These are phyloP conservation scores for Aleadryas rufinucha DNA, from an alignment of 2,113 vertebrate species.

Conservation along the genomic window DNA sequence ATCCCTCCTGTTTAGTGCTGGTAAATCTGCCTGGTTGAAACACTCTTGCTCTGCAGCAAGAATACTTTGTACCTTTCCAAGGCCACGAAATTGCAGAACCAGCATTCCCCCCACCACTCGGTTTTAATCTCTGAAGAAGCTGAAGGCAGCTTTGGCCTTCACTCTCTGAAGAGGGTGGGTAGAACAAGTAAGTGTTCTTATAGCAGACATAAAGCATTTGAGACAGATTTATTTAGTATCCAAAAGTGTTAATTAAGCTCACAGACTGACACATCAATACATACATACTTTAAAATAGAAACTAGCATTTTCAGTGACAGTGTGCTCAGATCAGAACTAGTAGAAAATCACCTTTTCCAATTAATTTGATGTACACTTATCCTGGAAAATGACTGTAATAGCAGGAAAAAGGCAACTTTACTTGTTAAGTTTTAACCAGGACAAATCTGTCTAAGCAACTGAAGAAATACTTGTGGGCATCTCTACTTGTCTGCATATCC, in stretches of 20 bases:
- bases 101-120: background rate
- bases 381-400: background rate
- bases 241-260: background rate
- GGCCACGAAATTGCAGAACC: background rate
- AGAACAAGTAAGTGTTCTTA: background rate
- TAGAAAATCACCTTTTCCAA: background rate
- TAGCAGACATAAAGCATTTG: background rate
- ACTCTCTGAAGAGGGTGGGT: background rate
- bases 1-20: background rate
- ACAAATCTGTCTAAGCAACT: background rate
- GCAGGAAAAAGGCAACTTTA: background rate
- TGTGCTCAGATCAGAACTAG: background rate
- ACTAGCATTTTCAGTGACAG: background rate
- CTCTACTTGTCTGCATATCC: background rate
- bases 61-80: background rate
- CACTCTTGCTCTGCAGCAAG: background rate
- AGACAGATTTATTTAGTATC: background rate
- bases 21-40: background rate
- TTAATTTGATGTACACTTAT: fast-evolving
- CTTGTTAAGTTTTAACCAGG: background rate
- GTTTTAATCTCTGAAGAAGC: background rate
- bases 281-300: background rate
- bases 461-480: background rate
- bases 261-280: background rate
- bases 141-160: background rate